Evolutionary conservation across 2,797 vertebrate genomes (phyloP).

Genomic region (Lemur catta): DNA sequence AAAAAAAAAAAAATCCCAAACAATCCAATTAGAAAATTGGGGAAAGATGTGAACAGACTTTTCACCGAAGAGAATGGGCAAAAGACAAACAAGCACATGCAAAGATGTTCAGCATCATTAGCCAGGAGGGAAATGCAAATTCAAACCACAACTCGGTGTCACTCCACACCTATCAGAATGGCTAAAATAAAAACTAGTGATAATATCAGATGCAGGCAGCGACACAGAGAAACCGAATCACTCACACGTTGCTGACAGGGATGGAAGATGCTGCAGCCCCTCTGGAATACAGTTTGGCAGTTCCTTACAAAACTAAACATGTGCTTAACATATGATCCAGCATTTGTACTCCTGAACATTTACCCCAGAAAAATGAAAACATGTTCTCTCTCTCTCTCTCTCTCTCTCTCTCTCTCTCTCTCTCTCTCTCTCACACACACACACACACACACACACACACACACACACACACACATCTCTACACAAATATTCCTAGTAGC

Average conservation of each 20-base stretch:
- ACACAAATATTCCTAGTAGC: not conserved
- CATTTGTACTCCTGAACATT: not conserved
- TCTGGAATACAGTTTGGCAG: not conserved
- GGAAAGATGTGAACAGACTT: not conserved
- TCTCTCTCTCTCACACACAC: too few species aligned
- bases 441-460: too few species aligned
- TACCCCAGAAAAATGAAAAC: constrained; percentile 4
- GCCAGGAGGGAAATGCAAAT: not conserved
- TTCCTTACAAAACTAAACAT: not conserved
- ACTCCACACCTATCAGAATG: not conserved
- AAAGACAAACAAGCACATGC: not conserved
- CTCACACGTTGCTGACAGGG: not conserved
- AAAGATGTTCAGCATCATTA: not conserved
- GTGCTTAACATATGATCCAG: not conserved
- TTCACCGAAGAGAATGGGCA: not conserved
- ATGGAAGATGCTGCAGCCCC: not conserved
- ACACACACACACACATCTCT: not conserved
- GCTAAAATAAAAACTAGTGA: not conserved
- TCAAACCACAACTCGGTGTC: not conserved
- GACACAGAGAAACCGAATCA: not conserved
- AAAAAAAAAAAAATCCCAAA: not conserved
- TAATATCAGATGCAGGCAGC: not conserved
- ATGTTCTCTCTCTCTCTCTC: not conserved
- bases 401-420: too few species aligned
- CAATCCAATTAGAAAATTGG: not conserved